Evolutionary conservation across 2,888 invertebrate genomes (phyloP).

Genomic region (Caenorhabditis virilis): DNA sequence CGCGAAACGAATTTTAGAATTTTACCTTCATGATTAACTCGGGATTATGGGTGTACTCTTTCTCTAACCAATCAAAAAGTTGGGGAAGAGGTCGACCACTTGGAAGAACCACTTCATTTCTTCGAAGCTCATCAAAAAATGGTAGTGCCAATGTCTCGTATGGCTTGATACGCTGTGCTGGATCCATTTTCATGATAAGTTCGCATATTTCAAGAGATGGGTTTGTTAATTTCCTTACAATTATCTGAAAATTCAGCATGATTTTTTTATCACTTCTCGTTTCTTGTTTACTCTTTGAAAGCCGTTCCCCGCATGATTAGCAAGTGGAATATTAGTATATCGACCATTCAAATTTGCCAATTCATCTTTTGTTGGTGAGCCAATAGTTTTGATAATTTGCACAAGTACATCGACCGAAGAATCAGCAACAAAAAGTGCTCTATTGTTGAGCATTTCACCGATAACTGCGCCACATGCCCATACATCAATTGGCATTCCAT

Average conservation of each 20-base stretch:
- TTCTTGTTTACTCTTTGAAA: conserved; percentile 17
- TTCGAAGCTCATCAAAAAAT: conserved; percentile 30
- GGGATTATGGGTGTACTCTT: conserved; percentile 20
- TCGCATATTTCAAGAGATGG: conserved; percentile 18
- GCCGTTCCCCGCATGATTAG: conserved; percentile 28
- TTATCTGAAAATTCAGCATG: conserved; percentile 14
- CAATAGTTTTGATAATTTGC: conserved; percentile 31
- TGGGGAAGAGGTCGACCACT: conserved; percentile 20
- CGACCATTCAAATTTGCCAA: conserved; percentile 20
- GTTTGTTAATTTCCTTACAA: conserved; percentile 8
- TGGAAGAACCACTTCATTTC: conserved; percentile 11
- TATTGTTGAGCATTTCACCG: conserved; percentile 39
- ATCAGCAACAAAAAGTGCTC: conserved; percentile 31
- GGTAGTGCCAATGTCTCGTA: conserved; percentile 26
- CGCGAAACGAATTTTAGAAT: no score
- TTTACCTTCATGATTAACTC: conserved; percentile 13
- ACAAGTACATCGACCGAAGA: conserved; percentile 23
- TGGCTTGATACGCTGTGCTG: conserved; percentile 23
- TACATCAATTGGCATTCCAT: conserved; percentile 32
- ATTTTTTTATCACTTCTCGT: not conserved
- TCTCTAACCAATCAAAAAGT: conserved; percentile 46
- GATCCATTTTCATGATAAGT: conserved; percentile 28
- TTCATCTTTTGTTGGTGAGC: conserved; percentile 38
- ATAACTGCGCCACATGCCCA: conserved; percentile 53
- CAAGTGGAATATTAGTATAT: conserved; percentile 24